phyloP scores from a whole-genome alignment of 2,888 invertebrate genomes.

The Oligia latruncula region DNA sequence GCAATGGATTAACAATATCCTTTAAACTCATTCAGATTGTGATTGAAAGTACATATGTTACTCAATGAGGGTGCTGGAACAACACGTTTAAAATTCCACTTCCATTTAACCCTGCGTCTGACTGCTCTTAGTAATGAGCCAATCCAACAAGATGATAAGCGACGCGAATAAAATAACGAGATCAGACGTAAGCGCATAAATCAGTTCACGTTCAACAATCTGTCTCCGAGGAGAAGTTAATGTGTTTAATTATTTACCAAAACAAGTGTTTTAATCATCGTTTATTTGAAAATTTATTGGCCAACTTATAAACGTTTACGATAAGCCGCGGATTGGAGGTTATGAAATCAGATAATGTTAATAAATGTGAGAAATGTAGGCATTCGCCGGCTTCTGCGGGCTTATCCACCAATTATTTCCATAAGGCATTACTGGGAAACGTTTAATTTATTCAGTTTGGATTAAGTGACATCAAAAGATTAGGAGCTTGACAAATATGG shows the following conservation, averaged over 20 bases:
- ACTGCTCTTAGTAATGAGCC: slow-evolving; percentile 24
- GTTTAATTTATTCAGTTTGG: slow-evolving; percentile 53
- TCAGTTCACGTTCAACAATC: slow-evolving; percentile 67
- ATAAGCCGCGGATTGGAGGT: slow-evolving; percentile 45
- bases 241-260: slow-evolving; percentile 70
- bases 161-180: slow-evolving; percentile 53
- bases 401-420: slow-evolving; percentile 53
- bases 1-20: neutral
- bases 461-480: slow-evolving; percentile 45
- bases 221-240: slow-evolving; percentile 67
- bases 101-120: neutral
- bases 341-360: slow-evolving; percentile 56
- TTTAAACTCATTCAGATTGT: neutral
- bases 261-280: slow-evolving; percentile 70
- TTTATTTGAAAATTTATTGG: slow-evolving; percentile 56
- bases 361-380: slow-evolving; percentile 55
- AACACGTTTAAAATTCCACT: neutral
- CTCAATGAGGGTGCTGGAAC: too few species aligned
- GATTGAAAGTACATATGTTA: neutral
- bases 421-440: slow-evolving; percentile 40
- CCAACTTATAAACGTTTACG: slow-evolving; percentile 34
- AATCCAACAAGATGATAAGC: slow-evolving; percentile 25
- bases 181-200: slow-evolving; percentile 54
- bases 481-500: slow-evolving; percentile 46
- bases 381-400: slow-evolving; percentile 50